Evolutionary conservation across 2,113 vertebrate genomes (phyloP), one percentile per base, ranked within the genome.

Genomic region (Psilopogon haemacephalus): DNA sequence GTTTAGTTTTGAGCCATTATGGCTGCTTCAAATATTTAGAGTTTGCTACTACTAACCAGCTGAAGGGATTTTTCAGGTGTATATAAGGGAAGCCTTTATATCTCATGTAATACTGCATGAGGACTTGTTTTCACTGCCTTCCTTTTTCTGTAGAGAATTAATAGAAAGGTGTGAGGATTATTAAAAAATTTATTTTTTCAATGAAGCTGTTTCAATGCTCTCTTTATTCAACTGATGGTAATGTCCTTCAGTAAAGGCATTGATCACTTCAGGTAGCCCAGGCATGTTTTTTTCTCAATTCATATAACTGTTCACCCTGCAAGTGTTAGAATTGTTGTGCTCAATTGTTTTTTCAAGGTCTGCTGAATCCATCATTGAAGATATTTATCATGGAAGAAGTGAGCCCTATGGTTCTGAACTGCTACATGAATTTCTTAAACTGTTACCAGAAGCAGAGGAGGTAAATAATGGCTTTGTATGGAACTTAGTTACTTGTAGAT

Each of bases 401-500:
- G 98, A 98, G 88, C 95, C 97, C 74, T 99, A 98, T 56, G 98
- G 98, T 78, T 97, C 98, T 26, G 99, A 99, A 96, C 98, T 98
- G 10, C 97, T 99, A 84, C 98, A 98, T 96, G 99, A 99, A 94
- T 98, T 99, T 94, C 98, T 99, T 88, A 99, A 99, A 95, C 97
- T 99, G 90, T 97, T 99, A 88, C 99, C 99, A 40, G 99, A 99
- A 78, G 91, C 97, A 56, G 98, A 99, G 93, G 99, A 99, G 99
- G 99, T 99, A 90, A 98, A 95, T 81, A 48, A 60, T 70, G 50
- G 37, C 73, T 89, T 86, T 62, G 68, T 17, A 6, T 86, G 24
- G 52, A 68, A 46, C 23, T 86, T 94, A 46, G 20, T 86, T 94
- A 12, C 4, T 74, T 90, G 20, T 84, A 21, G 65, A 86, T 38